Percentiles rank a stretch among this genome's conserved stretches.
Evolutionary conservation across 1,140 invertebrate species (phyloP).

Genomic region (Wasmannia auropunctata): DNA sequence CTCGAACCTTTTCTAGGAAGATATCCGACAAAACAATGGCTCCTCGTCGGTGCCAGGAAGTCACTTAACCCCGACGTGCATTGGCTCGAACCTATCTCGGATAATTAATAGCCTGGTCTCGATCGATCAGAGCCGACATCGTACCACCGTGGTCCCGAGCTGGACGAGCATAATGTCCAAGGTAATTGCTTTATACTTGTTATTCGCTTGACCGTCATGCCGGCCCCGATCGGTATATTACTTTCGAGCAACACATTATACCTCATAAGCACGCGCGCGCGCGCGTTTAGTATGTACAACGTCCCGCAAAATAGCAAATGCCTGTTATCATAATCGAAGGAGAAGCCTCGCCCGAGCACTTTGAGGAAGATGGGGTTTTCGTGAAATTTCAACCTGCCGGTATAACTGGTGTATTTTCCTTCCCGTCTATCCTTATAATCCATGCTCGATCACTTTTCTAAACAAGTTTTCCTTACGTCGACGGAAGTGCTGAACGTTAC

Average conservation of each 20-base stretch:
- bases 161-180: conserved; percentile 65
- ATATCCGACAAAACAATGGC: conserved; percentile 72
- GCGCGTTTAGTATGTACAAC: neutral
- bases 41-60: conserved; percentile 68
- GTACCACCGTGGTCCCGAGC: conserved; percentile 57
- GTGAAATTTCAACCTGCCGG: conserved; percentile 28
- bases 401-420: conserved; percentile 26
- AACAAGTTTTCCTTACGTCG: conserved; percentile 35
- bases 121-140: conserved; percentile 70
- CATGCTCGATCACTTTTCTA: conserved; percentile 49
- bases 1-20: conserved; percentile 53
- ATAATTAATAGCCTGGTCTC: conserved; percentile 77
- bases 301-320: conserved; percentile 24
- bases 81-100: conserved; percentile 73
- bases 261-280: conserved; percentile 24
- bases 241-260: conserved; percentile 55
- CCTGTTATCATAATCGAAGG: neutral
- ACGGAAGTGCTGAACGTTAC: neutral
- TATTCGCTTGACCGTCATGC: conserved; percentile 58
- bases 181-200: conserved; percentile 77
- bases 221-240: conserved; percentile 22
- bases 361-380: conserved; percentile 5
- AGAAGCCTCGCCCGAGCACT: neutral
- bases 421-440: conserved; percentile 22
- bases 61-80: conserved; percentile 74